Evolutionary conservation across 2,113 vertebrate genomes (phyloP).

Genomic region (Orientallactaga bullata): DNA sequence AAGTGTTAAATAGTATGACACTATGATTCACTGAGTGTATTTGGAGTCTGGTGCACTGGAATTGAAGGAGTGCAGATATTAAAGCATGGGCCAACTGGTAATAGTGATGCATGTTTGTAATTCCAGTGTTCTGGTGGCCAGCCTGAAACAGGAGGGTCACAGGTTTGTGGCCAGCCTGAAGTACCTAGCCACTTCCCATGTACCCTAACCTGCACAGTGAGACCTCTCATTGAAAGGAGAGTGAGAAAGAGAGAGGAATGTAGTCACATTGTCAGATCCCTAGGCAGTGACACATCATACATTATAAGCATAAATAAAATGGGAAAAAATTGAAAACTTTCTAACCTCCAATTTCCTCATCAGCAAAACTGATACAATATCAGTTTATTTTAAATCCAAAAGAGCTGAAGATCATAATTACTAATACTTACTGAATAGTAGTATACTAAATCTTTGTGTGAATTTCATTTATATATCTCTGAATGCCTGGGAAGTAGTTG

Average conservation of each 20-base stretch:
- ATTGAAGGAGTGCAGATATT: not conserved
- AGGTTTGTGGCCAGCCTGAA: too few relatives aligned
- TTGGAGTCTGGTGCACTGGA: not conserved
- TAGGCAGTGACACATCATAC: too few relatives aligned
- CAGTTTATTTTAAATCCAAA: not conserved
- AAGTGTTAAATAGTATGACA: constrained; percentile 7
- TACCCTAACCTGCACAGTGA: not conserved
- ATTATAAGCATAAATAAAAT: too few relatives aligned
- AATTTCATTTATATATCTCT: not conserved
- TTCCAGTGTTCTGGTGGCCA: too few relatives aligned
- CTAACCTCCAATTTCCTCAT: not conserved
- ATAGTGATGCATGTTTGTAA: not conserved
- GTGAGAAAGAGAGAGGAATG: not conserved
- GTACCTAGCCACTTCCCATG: not conserved
- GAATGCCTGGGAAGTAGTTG: not conserved
- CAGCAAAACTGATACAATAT: not conserved
- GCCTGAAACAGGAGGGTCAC: too few relatives aligned
- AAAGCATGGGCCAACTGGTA: not conserved
- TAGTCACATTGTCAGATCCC: too few relatives aligned
- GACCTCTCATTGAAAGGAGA: not conserved
- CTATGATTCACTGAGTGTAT: not conserved
- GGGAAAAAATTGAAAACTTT: too few relatives aligned
- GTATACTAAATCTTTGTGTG: too few relatives aligned
- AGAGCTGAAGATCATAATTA: not conserved
- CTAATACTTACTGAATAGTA: not conserved